Percentiles rank a stretch among this genome's conserved stretches.
Conservation (phyloP, 2,797 vertebrate genomes). For the Euphonia xanthogaster region DNA sequence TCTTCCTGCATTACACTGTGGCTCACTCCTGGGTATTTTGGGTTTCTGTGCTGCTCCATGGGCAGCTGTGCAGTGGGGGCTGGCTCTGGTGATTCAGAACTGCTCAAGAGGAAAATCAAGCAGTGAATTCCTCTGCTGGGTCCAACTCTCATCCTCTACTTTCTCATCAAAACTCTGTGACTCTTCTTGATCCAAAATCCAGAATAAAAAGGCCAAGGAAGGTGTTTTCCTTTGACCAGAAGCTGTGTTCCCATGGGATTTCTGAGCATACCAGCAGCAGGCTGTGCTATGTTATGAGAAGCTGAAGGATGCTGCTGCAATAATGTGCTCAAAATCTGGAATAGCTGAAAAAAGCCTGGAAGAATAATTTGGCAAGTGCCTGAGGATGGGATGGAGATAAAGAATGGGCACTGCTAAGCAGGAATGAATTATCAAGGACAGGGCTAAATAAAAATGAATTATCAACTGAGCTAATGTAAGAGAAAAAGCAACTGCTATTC, state of each 20-base stretch:
- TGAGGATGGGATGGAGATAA: background rate
- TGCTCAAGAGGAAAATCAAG: background rate
- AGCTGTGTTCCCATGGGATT: background rate
- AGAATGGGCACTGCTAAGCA: background rate
- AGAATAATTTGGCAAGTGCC: conserved; percentile 21
- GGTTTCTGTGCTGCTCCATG: background rate
- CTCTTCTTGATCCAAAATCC: background rate
- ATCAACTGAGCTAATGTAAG: conserved; percentile 35
- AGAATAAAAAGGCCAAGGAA: background rate
- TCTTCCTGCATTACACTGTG: background rate
- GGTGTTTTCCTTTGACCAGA: background rate
- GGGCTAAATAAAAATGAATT: conserved; percentile 49
- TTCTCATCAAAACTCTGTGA: background rate
- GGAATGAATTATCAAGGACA: conserved; percentile 26
- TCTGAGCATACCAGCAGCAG: background rate
- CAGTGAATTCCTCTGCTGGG: background rate
- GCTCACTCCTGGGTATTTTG: background rate
- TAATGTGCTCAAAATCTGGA: background rate
- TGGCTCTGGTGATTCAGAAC: background rate
- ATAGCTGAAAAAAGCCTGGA: background rate
- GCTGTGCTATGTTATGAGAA: background rate
- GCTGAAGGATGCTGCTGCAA: background rate
- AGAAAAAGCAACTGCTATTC: conserved; percentile 4
- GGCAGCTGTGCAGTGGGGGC: background rate
- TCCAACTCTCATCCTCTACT: background rate